A percentile compares a stretch with the other conserved stretches of the same genome.
These are phyloP conservation scores for Hyposmocoma kahamanoa DNA, from an alignment of 1,140 invertebrate genomes.

Conservation along the genomic window DNA sequence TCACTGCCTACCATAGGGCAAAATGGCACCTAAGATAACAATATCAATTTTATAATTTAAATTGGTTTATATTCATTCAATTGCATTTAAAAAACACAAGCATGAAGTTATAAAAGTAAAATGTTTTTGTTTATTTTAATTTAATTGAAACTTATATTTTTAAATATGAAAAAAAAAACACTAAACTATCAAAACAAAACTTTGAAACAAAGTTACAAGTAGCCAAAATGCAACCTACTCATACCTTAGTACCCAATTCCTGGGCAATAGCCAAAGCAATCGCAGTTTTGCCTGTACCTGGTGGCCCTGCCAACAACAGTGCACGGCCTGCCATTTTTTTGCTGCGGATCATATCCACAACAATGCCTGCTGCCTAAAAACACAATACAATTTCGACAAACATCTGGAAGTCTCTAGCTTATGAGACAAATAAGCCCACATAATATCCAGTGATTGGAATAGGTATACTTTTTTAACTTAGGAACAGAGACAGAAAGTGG, in stretches of 20 bases:
- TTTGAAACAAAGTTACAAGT: not conserved
- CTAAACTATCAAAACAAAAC: too few species aligned
- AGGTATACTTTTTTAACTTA: too few species aligned
- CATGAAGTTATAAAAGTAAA: too few species aligned
- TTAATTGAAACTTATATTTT: too few species aligned
- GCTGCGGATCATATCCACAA: conserved; percentile 96
- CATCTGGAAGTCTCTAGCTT: too few species aligned
- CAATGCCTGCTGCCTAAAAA: conserved; percentile 94
- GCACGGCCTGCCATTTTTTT: conserved; percentile 99
- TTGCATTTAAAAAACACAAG: too few species aligned
- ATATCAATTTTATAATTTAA: too few species aligned
- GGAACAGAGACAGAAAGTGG: too few species aligned
- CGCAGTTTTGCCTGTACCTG: conserved; percentile 99
- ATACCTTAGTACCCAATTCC: conserved; percentile 94
- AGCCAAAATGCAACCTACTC: not conserved
- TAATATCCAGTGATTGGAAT: not conserved
- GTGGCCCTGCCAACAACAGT: conserved; percentile 95
- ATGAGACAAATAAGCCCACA: not conserved
- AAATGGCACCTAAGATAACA: conserved; percentile 72
- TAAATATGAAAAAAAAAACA: too few species aligned
- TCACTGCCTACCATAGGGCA: conserved; percentile 99
- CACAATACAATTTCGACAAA: not conserved
- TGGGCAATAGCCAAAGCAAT: conserved; percentile 98
- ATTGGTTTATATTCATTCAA: too few species aligned
- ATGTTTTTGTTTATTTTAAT: too few species aligned